Conservation (phyloP, 1,140 invertebrate genomes). For the Drosophila nigromelanica region DNA sequence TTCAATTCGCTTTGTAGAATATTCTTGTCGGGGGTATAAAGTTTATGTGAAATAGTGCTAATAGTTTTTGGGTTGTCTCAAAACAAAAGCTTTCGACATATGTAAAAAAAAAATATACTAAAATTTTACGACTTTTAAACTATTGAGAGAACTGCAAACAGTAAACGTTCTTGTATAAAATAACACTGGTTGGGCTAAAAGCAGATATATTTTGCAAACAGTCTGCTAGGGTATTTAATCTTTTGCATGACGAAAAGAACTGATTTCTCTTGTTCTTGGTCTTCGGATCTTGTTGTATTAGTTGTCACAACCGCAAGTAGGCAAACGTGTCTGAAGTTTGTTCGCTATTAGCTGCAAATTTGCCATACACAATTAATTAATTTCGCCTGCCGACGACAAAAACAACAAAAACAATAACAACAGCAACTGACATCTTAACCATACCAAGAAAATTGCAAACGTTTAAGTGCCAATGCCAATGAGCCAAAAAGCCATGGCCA, state of each 20-base stretch:
- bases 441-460: constrained; percentile 22
- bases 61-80: too few relatives aligned
- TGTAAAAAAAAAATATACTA: too few relatives aligned
- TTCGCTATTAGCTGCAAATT: constrained; percentile 77
- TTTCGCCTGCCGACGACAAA: constrained; percentile 46
- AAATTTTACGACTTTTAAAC: too few relatives aligned
- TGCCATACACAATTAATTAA: constrained; percentile 78
- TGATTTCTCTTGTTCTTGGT: not conserved
- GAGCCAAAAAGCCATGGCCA: constrained; percentile 24
- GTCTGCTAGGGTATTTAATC: not conserved
- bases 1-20: not conserved
- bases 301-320: constrained; percentile 63
- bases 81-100: too few relatives aligned
- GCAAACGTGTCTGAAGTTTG: constrained; percentile 65
- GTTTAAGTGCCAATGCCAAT: constrained; percentile 27
- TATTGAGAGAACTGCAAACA: too few relatives aligned
- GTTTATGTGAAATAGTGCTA: too few relatives aligned
- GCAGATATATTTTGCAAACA: not conserved
- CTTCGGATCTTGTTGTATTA: constrained; percentile 19
- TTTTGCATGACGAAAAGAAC: too few relatives aligned
- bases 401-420: constrained; percentile 17
- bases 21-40: not conserved
- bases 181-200: too few relatives aligned
- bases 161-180: too few relatives aligned
- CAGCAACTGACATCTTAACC: constrained; percentile 48